These are phyloP conservation scores for Porites lobata DNA, from an alignment of 92 coral and sea anemone species.

Conservation along the genomic window DNA sequence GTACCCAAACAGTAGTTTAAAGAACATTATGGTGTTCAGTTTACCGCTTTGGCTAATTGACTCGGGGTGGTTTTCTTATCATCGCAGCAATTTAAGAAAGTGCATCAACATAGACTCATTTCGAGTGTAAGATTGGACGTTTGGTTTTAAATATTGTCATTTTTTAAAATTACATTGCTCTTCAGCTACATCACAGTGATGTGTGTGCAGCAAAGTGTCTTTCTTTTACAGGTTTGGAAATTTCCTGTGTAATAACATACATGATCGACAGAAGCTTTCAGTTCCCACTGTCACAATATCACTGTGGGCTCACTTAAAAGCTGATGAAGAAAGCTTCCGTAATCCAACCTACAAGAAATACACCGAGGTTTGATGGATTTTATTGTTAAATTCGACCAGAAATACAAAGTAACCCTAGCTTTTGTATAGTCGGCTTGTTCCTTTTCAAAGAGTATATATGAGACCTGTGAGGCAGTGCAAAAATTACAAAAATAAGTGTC, in stretches of 20 bases:
- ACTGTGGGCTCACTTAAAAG: constrained; percentile 95
- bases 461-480: too few relatives aligned
- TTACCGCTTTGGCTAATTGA: too few relatives aligned
- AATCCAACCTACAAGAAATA: constrained; percentile 72
- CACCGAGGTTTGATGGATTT: constrained; percentile 71
- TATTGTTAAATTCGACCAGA: neutral
- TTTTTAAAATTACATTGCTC: neutral
- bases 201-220: neutral
- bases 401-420: too few relatives aligned
- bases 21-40: too few relatives aligned
- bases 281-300: constrained; percentile 78
- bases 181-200: neutral
- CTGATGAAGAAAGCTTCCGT: constrained; percentile 73
- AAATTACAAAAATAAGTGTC: too few relatives aligned
- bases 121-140: too few relatives aligned
- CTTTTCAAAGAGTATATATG: too few relatives aligned
- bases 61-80: too few relatives aligned
- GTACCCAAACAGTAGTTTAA: too few relatives aligned
- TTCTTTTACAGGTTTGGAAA: constrained; percentile 90
- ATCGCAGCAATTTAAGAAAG: too few relatives aligned
- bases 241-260: constrained; percentile 90
- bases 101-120: too few relatives aligned
- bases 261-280: constrained; percentile 71
- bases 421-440: too few relatives aligned
- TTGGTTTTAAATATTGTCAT: neutral